These are phyloP conservation scores for Trilocha varians DNA, from an alignment of 2,888 invertebrate genomes.

Conservation along the genomic window DNA sequence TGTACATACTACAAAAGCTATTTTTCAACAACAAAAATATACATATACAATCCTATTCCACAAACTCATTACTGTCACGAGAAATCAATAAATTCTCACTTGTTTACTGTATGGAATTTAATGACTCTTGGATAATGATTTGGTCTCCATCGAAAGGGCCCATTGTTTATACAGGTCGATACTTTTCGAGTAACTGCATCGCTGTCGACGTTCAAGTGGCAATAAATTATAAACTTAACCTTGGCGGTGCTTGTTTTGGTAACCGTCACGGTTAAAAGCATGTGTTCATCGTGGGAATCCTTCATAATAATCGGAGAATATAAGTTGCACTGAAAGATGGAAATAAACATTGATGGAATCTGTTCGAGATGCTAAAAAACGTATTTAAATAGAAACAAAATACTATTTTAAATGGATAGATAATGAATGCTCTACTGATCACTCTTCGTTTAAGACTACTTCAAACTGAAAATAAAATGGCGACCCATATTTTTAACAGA, in stretches of 20 bases:
- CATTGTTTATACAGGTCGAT: conserved; percentile 51
- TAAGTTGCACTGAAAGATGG: conserved; percentile 10
- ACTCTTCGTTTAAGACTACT: too few species aligned
- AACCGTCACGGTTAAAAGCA: conserved; percentile 44
- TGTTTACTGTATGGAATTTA: conserved; percentile 17
- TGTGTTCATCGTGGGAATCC: conserved; percentile 62
- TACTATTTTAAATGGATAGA: too few species aligned
- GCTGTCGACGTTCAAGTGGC: conserved; percentile 59
- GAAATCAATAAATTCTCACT: conserved; percentile 8
- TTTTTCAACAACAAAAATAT: too few species aligned
- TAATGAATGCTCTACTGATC: too few species aligned
- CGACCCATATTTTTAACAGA: too few species aligned
- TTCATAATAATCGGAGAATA: conserved; percentile 14
- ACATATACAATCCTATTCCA: not conserved
- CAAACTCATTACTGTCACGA: not conserved
- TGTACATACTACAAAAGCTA: too few species aligned
- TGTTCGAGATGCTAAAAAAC: too few species aligned
- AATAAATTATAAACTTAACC: conserved; percentile 68
- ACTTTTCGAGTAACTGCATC: conserved; percentile 40
- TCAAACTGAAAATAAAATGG: too few species aligned
- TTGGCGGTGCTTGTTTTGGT: conserved; percentile 63
- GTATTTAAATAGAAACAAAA: too few species aligned
- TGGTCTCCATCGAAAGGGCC: conserved; percentile 22
- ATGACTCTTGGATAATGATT: conserved; percentile 4
- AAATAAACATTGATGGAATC: conserved; percentile 3